These are phyloP conservation scores for Cepaea nemoralis DNA, from an alignment of 1,140 invertebrate species.

Conservation along the genomic window DNA sequence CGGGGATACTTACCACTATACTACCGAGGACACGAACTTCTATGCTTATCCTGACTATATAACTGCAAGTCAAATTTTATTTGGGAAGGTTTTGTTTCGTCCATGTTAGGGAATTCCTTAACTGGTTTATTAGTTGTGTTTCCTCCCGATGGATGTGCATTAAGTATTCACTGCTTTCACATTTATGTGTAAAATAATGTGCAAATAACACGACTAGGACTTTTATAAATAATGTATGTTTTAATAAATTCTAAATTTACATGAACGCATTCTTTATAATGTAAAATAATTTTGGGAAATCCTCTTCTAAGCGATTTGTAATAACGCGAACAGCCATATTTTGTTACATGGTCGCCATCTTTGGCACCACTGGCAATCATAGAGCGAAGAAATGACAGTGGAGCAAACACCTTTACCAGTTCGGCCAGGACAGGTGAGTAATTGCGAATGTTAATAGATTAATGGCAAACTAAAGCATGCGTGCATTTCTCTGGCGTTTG, in stretches of 20 bases:
- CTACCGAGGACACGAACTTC: background rate
- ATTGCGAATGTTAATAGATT: background rate
- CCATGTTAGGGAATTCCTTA: conserved; percentile 1
- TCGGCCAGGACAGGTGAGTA: conserved; percentile 45
- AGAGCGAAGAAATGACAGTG: conserved; percentile 56
- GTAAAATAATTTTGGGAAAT: conserved; percentile 19
- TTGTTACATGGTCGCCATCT: conserved; percentile 46
- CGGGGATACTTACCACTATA: conserved; percentile 14
- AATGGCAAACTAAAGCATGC: too few species aligned
- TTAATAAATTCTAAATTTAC: background rate
- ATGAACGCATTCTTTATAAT: background rate
- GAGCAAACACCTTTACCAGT: conserved; percentile 57
- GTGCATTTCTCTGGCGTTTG: too few species aligned
- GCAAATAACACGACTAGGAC: background rate
- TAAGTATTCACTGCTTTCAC: background rate
- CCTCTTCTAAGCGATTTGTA: background rate
- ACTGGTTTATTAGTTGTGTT: background rate
- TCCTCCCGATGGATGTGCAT: background rate
- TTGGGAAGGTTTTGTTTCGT: background rate
- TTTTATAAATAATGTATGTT: background rate
- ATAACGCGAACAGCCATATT: background rate
- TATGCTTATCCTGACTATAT: background rate
- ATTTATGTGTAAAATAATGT: background rate
- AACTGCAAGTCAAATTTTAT: background rate
- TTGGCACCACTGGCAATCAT: conserved; percentile 18